phyloP scores from a whole-genome alignment of 2,888 invertebrate species.

The Halocaridina rubra region DNA sequence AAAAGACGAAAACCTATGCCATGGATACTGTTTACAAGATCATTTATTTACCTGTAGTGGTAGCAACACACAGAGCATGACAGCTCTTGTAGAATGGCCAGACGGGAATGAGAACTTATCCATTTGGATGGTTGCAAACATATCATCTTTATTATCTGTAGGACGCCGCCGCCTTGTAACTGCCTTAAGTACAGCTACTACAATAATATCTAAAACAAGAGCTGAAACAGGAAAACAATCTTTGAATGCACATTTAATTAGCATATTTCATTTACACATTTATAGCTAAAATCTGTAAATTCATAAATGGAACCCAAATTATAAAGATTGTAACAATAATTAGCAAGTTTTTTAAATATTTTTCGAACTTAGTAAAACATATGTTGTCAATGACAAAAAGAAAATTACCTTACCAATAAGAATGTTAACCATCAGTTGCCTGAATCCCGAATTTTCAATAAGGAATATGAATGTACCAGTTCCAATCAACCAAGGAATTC shows the following conservation, averaged over 20 bases:
- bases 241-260: too few relatives aligned
- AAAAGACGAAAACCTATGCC: too few relatives aligned
- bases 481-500: conserved; percentile 84
- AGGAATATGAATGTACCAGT: conserved; percentile 85
- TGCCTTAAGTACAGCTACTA: conserved; percentile 83
- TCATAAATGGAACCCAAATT: too few relatives aligned
- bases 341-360: too few relatives aligned
- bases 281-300: too few relatives aligned
- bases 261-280: too few relatives aligned
- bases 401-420: conserved; percentile 80
- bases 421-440: conserved; percentile 88
- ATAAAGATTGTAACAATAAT: too few relatives aligned
- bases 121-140: conserved; percentile 78
- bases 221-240: too few relatives aligned
- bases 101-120: conserved; percentile 95
- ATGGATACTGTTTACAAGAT: too few relatives aligned
- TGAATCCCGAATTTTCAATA: conserved; percentile 76
- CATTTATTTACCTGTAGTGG: conserved; percentile 40
- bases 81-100: conserved; percentile 89
- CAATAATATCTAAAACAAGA: conserved; percentile 81
- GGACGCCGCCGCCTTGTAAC: conserved; percentile 83
- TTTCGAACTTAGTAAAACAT: too few relatives aligned
- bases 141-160: conserved; percentile 75
- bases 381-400: too few relatives aligned
- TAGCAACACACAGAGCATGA: conserved; percentile 66